Evolutionary conservation across 2,797 vertebrate genomes (phyloP).

Genomic region (Borostomias antarcticus): DNA sequence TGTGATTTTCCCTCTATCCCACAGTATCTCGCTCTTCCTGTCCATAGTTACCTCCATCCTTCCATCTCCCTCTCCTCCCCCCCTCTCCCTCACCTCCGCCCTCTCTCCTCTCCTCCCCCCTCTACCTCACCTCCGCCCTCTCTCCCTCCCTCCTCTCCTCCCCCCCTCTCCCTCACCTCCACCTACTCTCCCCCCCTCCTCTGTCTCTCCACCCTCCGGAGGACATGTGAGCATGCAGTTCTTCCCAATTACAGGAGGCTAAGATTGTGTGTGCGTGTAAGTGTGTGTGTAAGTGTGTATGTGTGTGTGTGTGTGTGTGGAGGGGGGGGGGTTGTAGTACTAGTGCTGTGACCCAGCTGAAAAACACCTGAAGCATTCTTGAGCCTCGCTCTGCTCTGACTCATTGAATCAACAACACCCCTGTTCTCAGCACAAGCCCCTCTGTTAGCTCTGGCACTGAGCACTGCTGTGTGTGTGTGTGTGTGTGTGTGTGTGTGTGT

Average conservation of each 20-base stretch:
- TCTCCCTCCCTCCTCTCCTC: slow-evolving; percentile 30
- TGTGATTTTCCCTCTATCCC: slow-evolving; percentile 35
- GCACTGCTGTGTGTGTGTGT: neutral
- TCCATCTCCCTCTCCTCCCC: neutral
- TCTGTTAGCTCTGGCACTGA: slow-evolving; percentile 23
- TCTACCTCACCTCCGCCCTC: neutral
- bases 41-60: neutral
- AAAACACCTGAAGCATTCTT: slow-evolving; percentile 64
- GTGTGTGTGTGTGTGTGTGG: slow-evolving; percentile 23
- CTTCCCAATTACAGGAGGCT: slow-evolving; percentile 70
- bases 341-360: slow-evolving; percentile 66
- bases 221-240: slow-evolving; percentile 61
- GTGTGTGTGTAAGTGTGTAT: slow-evolving; percentile 25
- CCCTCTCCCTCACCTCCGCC: neutral
- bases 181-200: slow-evolving; percentile 2
- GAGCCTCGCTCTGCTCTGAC: slow-evolving; percentile 65
- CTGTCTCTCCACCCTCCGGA: slow-evolving; percentile 39
- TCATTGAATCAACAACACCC: slow-evolving; percentile 64
- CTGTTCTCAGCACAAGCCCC: slow-evolving; percentile 32
- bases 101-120: neutral
- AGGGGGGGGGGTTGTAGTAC: slow-evolving; percentile 25
- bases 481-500: slow-evolving; percentile 31
- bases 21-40: slow-evolving; percentile 30
- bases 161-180: slow-evolving; percentile 47
- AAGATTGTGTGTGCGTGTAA: slow-evolving; percentile 34